phyloP scores from a whole-genome alignment of 2,888 invertebrate species.

The Abscondita cerata region DNA sequence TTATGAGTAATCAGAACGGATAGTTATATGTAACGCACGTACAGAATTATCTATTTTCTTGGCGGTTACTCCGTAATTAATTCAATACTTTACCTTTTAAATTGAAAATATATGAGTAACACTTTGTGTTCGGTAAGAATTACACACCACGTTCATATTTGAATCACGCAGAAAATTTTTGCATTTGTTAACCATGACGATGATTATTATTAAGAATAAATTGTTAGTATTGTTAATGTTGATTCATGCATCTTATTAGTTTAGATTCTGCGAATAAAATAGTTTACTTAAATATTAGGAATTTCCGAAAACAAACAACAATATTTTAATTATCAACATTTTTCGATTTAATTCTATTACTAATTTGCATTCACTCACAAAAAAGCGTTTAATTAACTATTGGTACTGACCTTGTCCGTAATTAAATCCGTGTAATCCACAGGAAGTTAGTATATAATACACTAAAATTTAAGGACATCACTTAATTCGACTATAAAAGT shows the following conservation, averaged over 20 bases:
- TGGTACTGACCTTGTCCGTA: constrained; percentile 22
- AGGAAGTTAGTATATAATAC: constrained; percentile 27
- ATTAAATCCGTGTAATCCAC: constrained; percentile 21
- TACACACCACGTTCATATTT: constrained; percentile 21
- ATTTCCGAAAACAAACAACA: no score
- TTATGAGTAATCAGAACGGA: no score
- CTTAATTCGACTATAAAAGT: constrained; percentile 5
- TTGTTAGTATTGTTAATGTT: no score
- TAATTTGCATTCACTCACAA: background rate
- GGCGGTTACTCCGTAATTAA: background rate
- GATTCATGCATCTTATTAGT: constrained; percentile 15
- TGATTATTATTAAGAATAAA: constrained; percentile 5
- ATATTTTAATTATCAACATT: no score
- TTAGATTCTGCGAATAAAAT: no score
- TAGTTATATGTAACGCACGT: no score
- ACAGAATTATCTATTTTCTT: no score
- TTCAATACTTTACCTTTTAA: background rate
- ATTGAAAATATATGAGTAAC: constrained; percentile 4
- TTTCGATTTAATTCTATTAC: no score
- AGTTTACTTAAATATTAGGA: no score
- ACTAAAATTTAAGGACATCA: constrained; percentile 27
- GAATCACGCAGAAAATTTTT: constrained; percentile 26
- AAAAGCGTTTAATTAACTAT: background rate
- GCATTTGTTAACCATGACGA: constrained; percentile 24
- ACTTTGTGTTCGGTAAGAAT: constrained; percentile 7